Conservation (phyloP, 92 coral and sea anemone species). For the Epizoanthus ramosus region DNA sequence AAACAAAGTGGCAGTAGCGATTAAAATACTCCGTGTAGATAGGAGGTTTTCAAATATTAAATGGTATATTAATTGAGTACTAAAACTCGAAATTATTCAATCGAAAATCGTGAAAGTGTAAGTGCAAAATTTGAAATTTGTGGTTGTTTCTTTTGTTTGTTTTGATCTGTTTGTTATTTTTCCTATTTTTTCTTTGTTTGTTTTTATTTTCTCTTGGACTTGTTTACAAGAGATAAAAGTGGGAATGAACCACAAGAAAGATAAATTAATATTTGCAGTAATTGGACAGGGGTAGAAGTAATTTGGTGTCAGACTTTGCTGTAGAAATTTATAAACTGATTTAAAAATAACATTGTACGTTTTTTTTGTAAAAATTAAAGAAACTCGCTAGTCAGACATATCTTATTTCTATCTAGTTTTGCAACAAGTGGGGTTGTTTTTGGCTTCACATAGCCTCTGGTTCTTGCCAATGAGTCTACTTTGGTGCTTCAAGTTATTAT, state of each 20-base stretch:
- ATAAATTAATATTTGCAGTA: no score
- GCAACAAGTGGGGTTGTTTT: slow-evolving; percentile 41
- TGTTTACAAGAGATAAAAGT: no score
- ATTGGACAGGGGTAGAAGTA: background rate
- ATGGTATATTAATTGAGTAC: background rate
- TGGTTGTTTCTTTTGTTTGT: no score
- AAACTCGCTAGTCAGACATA: background rate
- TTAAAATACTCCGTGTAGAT: background rate
- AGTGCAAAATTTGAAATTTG: no score
- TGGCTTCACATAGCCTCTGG: slow-evolving; percentile 37
- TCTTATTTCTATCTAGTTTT: slow-evolving; percentile 9
- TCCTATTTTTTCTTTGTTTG: background rate
- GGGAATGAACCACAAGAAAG: no score
- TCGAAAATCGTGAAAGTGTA: background rate
- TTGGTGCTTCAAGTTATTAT: no score
- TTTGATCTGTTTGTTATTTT: no score
- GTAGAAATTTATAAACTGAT: background rate
- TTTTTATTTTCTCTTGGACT: background rate
- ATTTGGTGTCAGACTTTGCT: background rate
- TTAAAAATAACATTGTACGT: background rate
- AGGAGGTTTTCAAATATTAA: background rate
- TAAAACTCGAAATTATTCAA: background rate
- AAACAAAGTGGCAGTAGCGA: background rate
- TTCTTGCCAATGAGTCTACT: slow-evolving; percentile 38
- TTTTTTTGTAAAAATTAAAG: background rate